Base-by-base conservation (phyloP, 2,888 invertebrate species). In the Helleia helle region DNA sequence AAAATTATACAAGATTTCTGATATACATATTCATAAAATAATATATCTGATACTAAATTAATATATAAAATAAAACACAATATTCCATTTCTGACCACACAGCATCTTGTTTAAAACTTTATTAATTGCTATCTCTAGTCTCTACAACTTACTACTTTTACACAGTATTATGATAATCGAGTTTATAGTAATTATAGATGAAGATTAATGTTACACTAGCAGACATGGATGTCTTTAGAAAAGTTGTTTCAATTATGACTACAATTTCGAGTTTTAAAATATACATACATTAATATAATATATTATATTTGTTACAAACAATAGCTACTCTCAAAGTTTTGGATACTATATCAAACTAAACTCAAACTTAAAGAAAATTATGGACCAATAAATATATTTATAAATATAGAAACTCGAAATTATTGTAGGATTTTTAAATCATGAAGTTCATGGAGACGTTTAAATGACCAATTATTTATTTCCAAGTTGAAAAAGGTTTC, bases 81-180 rank as follows among this genome's bases (percentile, higher is more conserved):
- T n/a, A n/a, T n/a, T n/a, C n/a, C n/a, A n/a, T n/a, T n/a, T n/a
- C n/a, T n/a, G n/a, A n/a, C n/a, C n/a, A n/a, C n/a, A n/a, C n/a
- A n/a, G n/a, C n/a, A n/a, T n/a, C n/a, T n/a, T 22, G 8, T 8
- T 22, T 22, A 22, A 22, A 8, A 22, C 5, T 12, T 22, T 12
- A 12, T 7, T 11, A 7, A 12, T 22, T 18, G 4, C 5, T 11
- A 18, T 12, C 4, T 3, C 34, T 7, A 12, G 18, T 9, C 5
- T 31, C 12, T 13, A 18, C 11, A 4, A 18, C 18, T 12, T 34
- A 11, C 34, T 71, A 79, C 67, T 68, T 74, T 69, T 74, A 62
- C 67, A 74, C 65, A 69, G 69, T 73, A 66, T 71, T 70, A 69
- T 58, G 65, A 64, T 54, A 46, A 30, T n/a, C n/a, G n/a, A n/a